A percentile compares a stretch with the other conserved stretches of the same genome.
phyloP scores from a whole-genome alignment of 2,113 vertebrate genomes.

The Lasiurus cinereus region DNA sequence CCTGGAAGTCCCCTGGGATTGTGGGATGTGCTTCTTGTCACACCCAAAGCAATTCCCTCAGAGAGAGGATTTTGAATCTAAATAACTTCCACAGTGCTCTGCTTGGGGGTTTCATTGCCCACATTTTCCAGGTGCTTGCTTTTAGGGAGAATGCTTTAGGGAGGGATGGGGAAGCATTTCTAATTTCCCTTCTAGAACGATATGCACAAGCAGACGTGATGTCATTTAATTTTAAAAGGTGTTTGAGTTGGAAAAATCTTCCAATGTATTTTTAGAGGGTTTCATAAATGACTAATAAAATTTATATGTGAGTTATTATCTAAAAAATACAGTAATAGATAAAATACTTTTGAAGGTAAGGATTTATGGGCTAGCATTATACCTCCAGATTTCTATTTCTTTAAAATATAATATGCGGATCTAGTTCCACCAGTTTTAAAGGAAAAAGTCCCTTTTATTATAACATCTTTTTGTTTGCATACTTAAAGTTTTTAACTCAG shows the following conservation, averaged over 20 bases:
- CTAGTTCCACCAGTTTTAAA: background rate
- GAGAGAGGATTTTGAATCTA: background rate
- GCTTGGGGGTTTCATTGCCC: background rate
- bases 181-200: background rate
- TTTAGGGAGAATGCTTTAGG: background rate
- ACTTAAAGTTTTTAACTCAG: background rate
- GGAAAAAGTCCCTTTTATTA: conserved; percentile 18
- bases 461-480: background rate
- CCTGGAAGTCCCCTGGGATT: background rate
- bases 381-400: conserved; percentile 36
- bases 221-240: conserved; percentile 64
- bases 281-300: conserved; percentile 67
- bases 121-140: conserved; percentile 33
- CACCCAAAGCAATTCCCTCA: background rate
- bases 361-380: conserved; percentile 23
- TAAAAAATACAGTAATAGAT: conserved; percentile 58
- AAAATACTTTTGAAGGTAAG: conserved; percentile 45
- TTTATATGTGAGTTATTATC: conserved; percentile 59
- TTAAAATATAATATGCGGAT: conserved; percentile 9
- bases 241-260: conserved; percentile 62
- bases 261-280: background rate
- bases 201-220: conserved; percentile 40
- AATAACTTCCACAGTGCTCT: background rate
- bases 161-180: background rate
- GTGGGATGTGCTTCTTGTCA: background rate